Evolutionary conservation across 2,113 vertebrate genomes (phyloP).

Genomic region (Fulmarus glacialis): DNA sequence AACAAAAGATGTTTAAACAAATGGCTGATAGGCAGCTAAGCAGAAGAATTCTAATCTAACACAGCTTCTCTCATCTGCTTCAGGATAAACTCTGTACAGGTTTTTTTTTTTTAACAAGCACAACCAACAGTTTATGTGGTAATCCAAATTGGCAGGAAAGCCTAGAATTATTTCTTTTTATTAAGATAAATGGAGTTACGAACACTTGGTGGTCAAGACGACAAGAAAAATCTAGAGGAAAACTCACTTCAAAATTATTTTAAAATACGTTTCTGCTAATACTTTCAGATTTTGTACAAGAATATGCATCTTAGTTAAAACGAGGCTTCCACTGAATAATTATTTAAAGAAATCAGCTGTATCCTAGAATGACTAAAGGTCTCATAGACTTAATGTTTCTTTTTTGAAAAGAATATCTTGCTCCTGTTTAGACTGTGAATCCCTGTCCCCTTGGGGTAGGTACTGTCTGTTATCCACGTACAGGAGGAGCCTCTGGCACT

Average conservation of each 20-base stretch:
- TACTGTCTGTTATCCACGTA: neutral
- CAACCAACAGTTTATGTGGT: conserved; percentile 3
- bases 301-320: neutral
- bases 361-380: neutral
- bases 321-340: neutral
- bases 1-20: conserved; percentile 16
- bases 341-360: neutral
- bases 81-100: neutral
- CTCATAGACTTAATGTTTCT: neutral
- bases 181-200: conserved; percentile 7
- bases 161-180: neutral
- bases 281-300: neutral
- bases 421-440: neutral
- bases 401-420: neutral
- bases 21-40: neutral
- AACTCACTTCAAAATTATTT: neutral
- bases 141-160: conserved; percentile 11
- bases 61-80: conserved; percentile 20
- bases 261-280: neutral
- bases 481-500: neutral
- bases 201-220: neutral
- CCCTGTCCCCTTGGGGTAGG: neutral
- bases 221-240: conserved; percentile 14
- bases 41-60: conserved; percentile 34
- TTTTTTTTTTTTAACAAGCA: neutral